Percentiles rank a stretch among this genome's conserved stretches.
These are phyloP conservation scores for Chloroclysta siterata DNA, from an alignment of 2,888 invertebrate genomes.

Conservation along the genomic window DNA sequence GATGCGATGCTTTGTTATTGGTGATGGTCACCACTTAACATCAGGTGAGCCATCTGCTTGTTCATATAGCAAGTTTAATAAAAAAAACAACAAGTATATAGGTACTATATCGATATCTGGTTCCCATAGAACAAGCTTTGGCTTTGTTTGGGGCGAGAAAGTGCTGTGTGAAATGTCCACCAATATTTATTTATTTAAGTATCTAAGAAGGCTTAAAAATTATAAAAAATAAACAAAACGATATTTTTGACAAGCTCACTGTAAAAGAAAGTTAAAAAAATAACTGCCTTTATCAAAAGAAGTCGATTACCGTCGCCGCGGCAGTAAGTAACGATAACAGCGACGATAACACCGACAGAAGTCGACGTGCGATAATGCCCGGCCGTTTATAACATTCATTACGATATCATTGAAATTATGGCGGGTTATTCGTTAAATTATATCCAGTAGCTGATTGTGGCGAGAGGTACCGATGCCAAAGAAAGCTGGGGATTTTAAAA, in stretches of 20 bases:
- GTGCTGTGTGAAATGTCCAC: too few relatives aligned
- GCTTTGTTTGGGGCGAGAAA: too few relatives aligned
- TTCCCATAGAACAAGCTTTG: too few relatives aligned
- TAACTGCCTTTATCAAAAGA: background rate
- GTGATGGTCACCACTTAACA: too few relatives aligned
- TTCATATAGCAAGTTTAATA: too few relatives aligned
- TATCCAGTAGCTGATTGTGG: conserved; percentile 57
- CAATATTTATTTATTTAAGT: too few relatives aligned
- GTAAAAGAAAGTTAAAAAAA: conserved; percentile 9
- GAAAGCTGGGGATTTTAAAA: background rate
- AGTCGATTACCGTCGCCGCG: conserved; percentile 14
- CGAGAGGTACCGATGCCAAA: conserved; percentile 40
- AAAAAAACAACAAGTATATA: too few relatives aligned
- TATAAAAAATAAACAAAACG: too few relatives aligned
- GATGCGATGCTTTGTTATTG: too few relatives aligned
- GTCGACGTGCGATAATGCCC: conserved; percentile 47
- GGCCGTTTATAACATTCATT: conserved; percentile 56
- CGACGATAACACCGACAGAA: conserved; percentile 23
- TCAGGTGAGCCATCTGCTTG: too few relatives aligned
- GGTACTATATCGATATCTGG: too few relatives aligned
- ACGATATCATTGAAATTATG: conserved; percentile 56
- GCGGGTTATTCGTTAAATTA: conserved; percentile 59
- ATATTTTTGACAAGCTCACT: background rate
- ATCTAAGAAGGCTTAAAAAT: too few relatives aligned
- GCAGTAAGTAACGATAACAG: conserved; percentile 26